Percentiles rank a stretch among this genome's conserved stretches.
These are phyloP conservation scores for Diogma glabrata DNA, from an alignment of 2,888 invertebrate species.

Conservation along the genomic window DNA sequence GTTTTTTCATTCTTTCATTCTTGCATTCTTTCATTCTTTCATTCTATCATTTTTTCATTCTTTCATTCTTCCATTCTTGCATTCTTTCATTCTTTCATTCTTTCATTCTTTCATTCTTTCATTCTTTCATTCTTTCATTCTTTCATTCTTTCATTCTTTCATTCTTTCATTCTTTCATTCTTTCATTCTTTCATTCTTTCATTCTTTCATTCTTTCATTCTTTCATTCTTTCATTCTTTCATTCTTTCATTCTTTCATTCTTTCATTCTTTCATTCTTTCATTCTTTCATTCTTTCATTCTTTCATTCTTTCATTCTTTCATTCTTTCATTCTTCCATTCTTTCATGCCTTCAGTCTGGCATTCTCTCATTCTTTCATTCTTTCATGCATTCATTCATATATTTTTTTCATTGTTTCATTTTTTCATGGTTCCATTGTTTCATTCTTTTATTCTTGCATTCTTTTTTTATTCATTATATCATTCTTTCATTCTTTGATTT, in stretches of 20 bases:
- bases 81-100: background rate
- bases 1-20: background rate
- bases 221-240: background rate
- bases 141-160: background rate
- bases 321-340: background rate
- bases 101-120: background rate
- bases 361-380: background rate
- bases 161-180: background rate
- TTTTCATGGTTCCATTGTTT: too few species aligned
- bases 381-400: background rate
- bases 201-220: background rate
- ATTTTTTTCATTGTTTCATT: background rate
- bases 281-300: background rate
- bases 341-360: background rate
- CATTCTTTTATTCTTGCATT: background rate
- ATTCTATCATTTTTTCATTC: background rate
- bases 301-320: background rate
- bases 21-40: background rate
- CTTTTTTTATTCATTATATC: background rate
- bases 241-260: background rate
- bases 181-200: background rate
- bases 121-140: background rate
- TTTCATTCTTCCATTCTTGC: background rate
- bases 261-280: background rate
- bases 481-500: background rate